Evolutionary conservation across 2,797 vertebrate species (phyloP), one percentile per base, ranked within the genome.

Genomic region (Hoplostethus mediterraneus): DNA sequence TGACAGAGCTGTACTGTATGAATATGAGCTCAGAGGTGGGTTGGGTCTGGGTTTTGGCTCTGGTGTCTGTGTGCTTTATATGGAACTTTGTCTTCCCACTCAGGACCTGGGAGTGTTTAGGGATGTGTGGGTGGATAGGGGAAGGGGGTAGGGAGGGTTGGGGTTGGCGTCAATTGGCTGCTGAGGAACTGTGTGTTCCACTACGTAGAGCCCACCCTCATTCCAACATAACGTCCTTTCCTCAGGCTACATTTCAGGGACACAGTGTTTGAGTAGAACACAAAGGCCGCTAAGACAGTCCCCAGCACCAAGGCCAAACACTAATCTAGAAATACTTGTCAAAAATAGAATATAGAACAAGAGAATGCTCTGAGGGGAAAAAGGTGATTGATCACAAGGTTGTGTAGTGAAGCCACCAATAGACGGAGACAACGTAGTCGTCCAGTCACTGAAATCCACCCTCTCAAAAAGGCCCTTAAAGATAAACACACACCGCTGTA

Each of bases 401-500:
- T 57, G 25, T 40, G 38, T 40, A 55, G 70, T 68, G 9, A 69
- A 63, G 3, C 9, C 5, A 79, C 9, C 11, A 60, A 54, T 47
- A 42, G 12, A 5, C 8, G 8, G n/a, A 54, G 25, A 55, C 42
- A 62, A 31, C 28, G 45, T 30, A 44, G 40, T 64, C 52, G 61
- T 72, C 2, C 36, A 54, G 45, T 57, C 62, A 25, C 6, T 71
- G 31, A 62, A 69, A 82, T 60, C 52, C 52, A 49, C 62, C 61
- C 53, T 52, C 40, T 67, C 47, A 77, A 73, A 13, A 31, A 45
- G 57, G 16, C 45, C 66, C 55, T 77, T 70, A 63, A 79, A 85
- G 63, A 82, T 64, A 82, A 82, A 89, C 76, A 87, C 70, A 80
- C 57, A 72, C 58, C 60, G 62, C 66, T 71, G 71, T 78, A 84